Percentiles rank a stretch among this genome's conserved stretches.
Conservation (phyloP, 1,140 invertebrate genomes). For the Hylaeus anthracinus region DNA sequence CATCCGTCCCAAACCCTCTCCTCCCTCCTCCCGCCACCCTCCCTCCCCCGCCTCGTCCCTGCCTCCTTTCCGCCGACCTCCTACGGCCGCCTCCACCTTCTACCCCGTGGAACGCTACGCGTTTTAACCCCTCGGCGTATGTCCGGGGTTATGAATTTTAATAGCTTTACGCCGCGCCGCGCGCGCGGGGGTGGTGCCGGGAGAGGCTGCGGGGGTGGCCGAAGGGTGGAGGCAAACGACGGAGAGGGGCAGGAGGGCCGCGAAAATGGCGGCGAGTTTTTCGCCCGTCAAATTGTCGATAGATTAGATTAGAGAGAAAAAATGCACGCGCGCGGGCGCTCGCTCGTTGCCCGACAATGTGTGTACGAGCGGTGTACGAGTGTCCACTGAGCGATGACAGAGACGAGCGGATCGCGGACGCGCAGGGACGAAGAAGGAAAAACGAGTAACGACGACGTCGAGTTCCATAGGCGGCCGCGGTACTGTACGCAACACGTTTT, state of each 20-base stretch:
- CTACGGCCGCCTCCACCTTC: conserved; percentile 25
- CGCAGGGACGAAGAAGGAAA: conserved; percentile 13
- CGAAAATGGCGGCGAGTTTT: conserved; percentile 79
- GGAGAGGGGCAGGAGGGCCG: conserved; percentile 39
- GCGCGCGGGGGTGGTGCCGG: conserved; percentile 35
- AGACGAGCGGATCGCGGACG: conserved; percentile 17
- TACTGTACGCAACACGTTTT: conserved; percentile 61
- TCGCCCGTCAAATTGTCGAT: conserved; percentile 80
- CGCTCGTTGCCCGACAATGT: neutral
- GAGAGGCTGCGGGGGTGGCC: conserved; percentile 43
- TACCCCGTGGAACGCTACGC: conserved; percentile 65
- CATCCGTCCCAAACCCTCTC: neutral
- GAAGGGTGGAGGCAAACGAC: conserved; percentile 41
- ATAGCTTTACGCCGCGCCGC: conserved; percentile 79
- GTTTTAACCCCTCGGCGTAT: conserved; percentile 78
- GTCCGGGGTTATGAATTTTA: conserved; percentile 82
- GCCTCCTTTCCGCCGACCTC: conserved; percentile 20
- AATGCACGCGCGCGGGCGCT: conserved; percentile 55
- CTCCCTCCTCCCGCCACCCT: neutral
- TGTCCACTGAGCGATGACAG: neutral
- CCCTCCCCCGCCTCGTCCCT: conserved; percentile 14
- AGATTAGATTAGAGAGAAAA: conserved; percentile 78
- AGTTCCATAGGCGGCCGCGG: conserved; percentile 53
- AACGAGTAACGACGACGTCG: conserved; percentile 58
- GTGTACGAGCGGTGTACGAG: neutral